Conservation (phyloP, 2,888 invertebrate species). For the Phortica magna region DNA sequence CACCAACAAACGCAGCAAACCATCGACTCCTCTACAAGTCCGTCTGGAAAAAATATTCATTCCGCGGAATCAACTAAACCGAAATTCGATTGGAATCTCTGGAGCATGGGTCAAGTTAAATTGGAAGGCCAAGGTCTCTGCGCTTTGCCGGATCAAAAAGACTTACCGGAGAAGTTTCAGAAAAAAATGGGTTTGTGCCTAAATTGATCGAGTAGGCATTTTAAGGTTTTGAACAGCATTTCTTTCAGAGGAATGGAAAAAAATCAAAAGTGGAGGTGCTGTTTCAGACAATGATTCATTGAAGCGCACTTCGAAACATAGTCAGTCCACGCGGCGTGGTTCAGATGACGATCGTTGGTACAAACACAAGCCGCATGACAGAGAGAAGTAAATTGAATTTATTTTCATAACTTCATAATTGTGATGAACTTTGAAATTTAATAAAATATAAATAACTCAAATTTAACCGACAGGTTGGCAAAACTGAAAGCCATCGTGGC, state of each 20-base stretch:
- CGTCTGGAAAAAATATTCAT: slow-evolving; percentile 57
- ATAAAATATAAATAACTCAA: neutral
- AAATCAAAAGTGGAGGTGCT: slow-evolving; percentile 83
- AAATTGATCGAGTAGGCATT: neutral
- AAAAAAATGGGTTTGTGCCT: slow-evolving; percentile 84
- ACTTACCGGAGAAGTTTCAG: slow-evolving; percentile 89
- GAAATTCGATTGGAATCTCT: slow-evolving; percentile 82
- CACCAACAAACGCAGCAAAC: slow-evolving; percentile 58
- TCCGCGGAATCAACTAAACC: slow-evolving; percentile 74
- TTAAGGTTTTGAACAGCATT: neutral
- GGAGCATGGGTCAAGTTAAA: slow-evolving; percentile 80
- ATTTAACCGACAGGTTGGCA: slow-evolving; percentile 63
- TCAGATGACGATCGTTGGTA: slow-evolving; percentile 79
- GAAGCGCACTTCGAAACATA: slow-evolving; percentile 67
- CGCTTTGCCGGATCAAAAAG: slow-evolving; percentile 82
- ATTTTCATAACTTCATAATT: too few relatives aligned
- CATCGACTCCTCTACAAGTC: slow-evolving; percentile 57
- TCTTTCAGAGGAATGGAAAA: slow-evolving; percentile 87
- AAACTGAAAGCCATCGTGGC: slow-evolving; percentile 80
- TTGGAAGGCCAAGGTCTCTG: slow-evolving; percentile 76
- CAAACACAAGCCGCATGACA: slow-evolving; percentile 82
- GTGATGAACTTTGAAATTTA: slow-evolving; percentile 27
- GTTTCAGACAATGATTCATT: slow-evolving; percentile 75
- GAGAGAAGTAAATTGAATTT: slow-evolving; percentile 83
- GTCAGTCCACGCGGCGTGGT: slow-evolving; percentile 61